Conservation (phyloP, 1,140 invertebrate genomes). For the Cotesia vestalis region DNA sequence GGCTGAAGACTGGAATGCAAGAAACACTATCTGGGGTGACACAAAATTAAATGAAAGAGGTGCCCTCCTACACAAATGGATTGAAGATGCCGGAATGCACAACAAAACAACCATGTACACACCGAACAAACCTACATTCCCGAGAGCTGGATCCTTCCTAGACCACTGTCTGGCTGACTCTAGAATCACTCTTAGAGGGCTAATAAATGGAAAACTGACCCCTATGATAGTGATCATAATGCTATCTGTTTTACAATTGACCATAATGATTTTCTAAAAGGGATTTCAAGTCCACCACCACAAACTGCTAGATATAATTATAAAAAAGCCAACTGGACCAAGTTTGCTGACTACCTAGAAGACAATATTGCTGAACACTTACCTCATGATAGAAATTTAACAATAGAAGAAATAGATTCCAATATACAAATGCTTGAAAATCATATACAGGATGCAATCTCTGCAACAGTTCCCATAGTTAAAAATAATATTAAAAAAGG, state of each 20-base stretch:
- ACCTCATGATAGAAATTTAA: constrained; percentile 29
- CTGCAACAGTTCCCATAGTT: constrained; percentile 2
- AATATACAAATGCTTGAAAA: not conserved
- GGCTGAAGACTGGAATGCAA: constrained; percentile 32
- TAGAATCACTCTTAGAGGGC: not conserved
- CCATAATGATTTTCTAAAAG: not conserved
- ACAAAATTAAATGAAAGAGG: constrained; percentile 15
- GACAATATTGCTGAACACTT: not conserved
- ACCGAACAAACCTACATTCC: constrained; percentile 1
- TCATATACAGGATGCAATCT: constrained; percentile 10
- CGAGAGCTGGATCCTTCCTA: constrained; percentile 6
- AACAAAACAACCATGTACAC: constrained; percentile 15
- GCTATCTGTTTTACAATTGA: not conserved
- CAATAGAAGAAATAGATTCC: constrained; percentile 28
- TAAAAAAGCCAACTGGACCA: constrained; percentile 33
- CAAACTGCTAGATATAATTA: not conserved
- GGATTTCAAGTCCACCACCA: not conserved
- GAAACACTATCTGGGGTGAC: constrained; percentile 28
- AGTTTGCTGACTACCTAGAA: constrained; percentile 22
- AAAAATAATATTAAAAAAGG: constrained; percentile 2
- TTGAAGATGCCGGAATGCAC: not conserved
- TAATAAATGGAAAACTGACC: not conserved
- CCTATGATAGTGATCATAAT: constrained; percentile 7
- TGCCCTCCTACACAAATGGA: constrained; percentile 9
- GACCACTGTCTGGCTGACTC: constrained; percentile 21